phyloP scores from a whole-genome alignment of 2,797 vertebrate genomes.

The Acridotheres tristis region DNA sequence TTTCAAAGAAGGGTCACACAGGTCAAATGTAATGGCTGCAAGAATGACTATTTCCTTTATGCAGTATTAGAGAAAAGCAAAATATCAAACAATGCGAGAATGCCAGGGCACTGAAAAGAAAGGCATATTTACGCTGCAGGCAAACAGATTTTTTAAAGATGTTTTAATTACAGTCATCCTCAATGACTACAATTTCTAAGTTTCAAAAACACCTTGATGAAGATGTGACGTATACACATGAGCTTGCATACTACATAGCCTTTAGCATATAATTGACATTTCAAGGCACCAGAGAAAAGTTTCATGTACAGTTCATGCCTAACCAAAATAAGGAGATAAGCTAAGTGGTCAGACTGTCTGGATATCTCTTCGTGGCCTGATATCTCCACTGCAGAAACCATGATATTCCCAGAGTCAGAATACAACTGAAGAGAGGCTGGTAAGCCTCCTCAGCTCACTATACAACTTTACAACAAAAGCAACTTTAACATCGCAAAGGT shows the following conservation, averaged over 20 bases:
- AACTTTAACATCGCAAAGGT: neutral
- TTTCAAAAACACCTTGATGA: neutral
- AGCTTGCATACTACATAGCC: neutral
- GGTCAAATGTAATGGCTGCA: constrained; percentile 51
- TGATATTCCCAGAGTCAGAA: neutral
- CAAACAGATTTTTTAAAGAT: neutral
- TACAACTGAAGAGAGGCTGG: neutral
- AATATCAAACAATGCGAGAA: constrained; percentile 23
- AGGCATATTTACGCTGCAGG: neutral
- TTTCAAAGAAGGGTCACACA: constrained; percentile 42
- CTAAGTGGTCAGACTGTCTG: neutral
- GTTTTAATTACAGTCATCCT: neutral
- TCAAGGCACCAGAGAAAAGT: neutral
- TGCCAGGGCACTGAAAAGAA: neutral
- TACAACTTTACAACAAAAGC: neutral
- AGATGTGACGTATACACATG: neutral
- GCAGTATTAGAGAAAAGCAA: constrained; percentile 16
- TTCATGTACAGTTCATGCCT: neutral
- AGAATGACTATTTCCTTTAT: constrained; percentile 50
- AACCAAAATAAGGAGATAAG: neutral
- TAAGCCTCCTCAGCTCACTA: neutral
- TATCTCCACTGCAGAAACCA: neutral
- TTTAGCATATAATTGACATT: neutral
- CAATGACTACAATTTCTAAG: neutral
- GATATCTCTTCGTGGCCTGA: neutral